Base-by-base conservation (phyloP, 2,797 vertebrate genomes). In the Botia kubotai region DNA sequence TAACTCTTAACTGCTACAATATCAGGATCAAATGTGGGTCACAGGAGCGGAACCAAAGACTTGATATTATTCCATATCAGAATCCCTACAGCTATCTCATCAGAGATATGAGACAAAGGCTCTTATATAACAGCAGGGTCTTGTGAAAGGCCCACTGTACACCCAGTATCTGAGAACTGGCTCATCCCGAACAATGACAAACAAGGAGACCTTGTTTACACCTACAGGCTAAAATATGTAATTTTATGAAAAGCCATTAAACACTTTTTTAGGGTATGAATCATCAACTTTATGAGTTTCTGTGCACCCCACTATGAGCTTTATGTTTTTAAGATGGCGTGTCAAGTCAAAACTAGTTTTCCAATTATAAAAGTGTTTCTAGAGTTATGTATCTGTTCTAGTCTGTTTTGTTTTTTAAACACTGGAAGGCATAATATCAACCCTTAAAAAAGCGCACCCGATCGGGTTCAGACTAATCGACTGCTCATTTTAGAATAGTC, bases 41-140 rank as follows among this genome's bases (percentile, higher is more conserved):
- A 81, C 71, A 73, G 52, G 75, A 81, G 36, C 76, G 80, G 36
- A 73, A 57, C 53, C 77, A 77, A 80, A 26, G 19, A 46, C 74
- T 70, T 72, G 57, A 36, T 8, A 76, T 26, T 69, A 36, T 73
- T 66, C 48, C 36, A 21, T 14, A 71, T 63, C 50, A 72, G 75
- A 81, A 75, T 67, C 66, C 57, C 73, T 52, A 70, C 71, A 50
- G 19, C 48, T 29, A 81, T 67, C 69, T 69, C 29, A 83, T 60
- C 77, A 67, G 53, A 75, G 73, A 50, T 70, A 71, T 65, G 52
- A 58, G 63, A 80, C 26, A 67, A 72, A 83, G 76, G 70, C 19
- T 55, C 33, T 65, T 63, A 69, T 39, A 66, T 75, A 83, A 82
- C 71, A 69, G 62, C 55, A 8, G 55, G 16, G 57, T 74, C 58